Evolutionary conservation across 2,113 vertebrate genomes (phyloP), one percentile per base, ranked within the genome.

Genomic region (Saguinus midas): DNA sequence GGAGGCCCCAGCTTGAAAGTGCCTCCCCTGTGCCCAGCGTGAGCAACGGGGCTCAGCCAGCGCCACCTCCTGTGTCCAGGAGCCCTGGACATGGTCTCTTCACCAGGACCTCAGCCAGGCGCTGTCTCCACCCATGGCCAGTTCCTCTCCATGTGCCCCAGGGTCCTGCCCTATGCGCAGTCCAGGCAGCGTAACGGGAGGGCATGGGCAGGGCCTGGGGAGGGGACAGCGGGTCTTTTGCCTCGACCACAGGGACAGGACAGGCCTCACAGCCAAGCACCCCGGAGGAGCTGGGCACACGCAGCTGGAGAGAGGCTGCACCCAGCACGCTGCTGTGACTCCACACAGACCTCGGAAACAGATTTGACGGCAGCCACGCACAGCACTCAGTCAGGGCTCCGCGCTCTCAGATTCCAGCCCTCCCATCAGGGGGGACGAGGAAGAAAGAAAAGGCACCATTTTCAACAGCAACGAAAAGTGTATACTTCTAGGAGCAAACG

Each of bases 361-460:
- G 1, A 29, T 2, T 2, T 0, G 57, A 81, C 45, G 29, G 50
- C 7, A 4, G 81, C 40, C 0, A 23, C 12, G 14, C 27, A 10
- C 40, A 45, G 4, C 50, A 50, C 5, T 29, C 29, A 12, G 13
- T 35, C 7, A 3, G 40, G 57, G 48, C 25, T 10, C 45, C 52
- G 21, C 18, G 45, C n/a, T 43, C 52, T 43, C 45, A 61, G 9
- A 17, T 25, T 43, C 43, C 43, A 43, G 43, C 43, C 4, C 43
- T 43, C 43, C 37, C 20, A 3, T 9, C 4, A 12, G 40, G 45
- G 35, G 14, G 70, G 5, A 12, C 3, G 32, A 8, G 0, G 11
- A 27, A 25, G 40, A 58, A 64, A 29, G 61, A 13, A 18, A 72
- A 72, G 11, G 35, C 13, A 1, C 10, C 6, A 4, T 9, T 6